Evolutionary conservation across 2,797 vertebrate species (phyloP).

Genomic region (Chelonia mydas): DNA sequence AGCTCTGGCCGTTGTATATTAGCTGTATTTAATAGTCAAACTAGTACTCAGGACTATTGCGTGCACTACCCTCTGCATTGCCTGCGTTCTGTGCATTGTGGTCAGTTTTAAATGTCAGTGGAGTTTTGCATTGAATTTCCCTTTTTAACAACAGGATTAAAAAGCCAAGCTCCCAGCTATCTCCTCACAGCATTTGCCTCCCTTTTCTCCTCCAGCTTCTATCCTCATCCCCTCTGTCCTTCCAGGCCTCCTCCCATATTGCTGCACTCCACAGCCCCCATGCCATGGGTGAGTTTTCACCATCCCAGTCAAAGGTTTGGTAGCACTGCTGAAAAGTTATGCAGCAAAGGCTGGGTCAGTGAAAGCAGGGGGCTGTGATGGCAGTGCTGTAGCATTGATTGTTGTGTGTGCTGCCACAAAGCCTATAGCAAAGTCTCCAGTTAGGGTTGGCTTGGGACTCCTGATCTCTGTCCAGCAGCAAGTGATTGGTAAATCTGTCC

Average conservation of each 20-base stretch:
- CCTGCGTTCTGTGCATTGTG: background rate
- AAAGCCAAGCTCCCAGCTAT: background rate
- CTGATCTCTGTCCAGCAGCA: background rate
- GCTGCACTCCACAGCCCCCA: accelerated
- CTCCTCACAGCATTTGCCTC: background rate
- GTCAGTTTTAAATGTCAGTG: background rate
- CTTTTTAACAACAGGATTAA: background rate
- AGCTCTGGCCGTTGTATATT: background rate
- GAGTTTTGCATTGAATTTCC: background rate
- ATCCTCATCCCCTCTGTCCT: background rate
- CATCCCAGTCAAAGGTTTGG: accelerated
- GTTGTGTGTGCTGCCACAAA: background rate
- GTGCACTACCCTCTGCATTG: background rate
- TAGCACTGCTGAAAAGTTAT: background rate
- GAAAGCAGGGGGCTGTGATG: background rate
- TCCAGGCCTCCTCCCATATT: background rate
- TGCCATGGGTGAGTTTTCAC: background rate
- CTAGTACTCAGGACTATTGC: background rate
- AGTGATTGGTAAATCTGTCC: background rate
- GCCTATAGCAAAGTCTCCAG: background rate
- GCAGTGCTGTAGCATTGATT: background rate
- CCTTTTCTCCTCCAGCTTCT: background rate
- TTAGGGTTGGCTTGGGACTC: background rate
- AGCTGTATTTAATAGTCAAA: background rate
- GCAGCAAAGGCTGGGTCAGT: background rate